These are phyloP conservation scores for Leptocoma aspasia DNA, from an alignment of 2,113 vertebrate genomes.

Conservation along the genomic window DNA sequence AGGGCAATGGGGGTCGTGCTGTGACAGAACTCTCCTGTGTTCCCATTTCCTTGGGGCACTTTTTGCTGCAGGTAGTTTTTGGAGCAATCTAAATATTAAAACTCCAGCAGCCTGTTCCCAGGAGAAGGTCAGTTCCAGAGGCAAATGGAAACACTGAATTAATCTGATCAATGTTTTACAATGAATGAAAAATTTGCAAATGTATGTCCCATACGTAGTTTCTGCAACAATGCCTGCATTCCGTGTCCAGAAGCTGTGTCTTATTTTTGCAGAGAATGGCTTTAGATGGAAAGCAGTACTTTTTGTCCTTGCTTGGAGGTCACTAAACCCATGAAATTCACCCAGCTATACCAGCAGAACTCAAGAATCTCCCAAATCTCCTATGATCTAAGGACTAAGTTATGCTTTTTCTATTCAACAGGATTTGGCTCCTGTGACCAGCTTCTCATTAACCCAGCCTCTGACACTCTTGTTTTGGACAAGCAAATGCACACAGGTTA, in stretches of 20 bases:
- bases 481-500: neutral
- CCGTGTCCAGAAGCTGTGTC: constrained; percentile 25
- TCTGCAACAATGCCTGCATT: neutral
- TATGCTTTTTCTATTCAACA: neutral
- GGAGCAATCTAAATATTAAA: neutral
- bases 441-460: neutral
- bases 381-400: neutral
- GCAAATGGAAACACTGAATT: constrained; percentile 39
- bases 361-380: neutral
- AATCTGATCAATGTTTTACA: constrained; percentile 36
- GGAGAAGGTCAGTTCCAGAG: constrained; percentile 48
- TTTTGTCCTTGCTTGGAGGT: constrained; percentile 24
- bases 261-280: neutral
- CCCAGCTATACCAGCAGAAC: neutral
- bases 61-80: neutral
- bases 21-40: neutral
- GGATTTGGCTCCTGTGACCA: neutral
- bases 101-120: neutral
- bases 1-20: neutral
- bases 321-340: constrained; percentile 18
- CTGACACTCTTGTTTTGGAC: neutral
- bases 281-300: neutral
- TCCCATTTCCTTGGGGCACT: neutral
- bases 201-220: neutral
- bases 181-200: constrained; percentile 11